phyloP scores from a whole-genome alignment of 2,113 vertebrate species.

The Menidia beryllina region DNA sequence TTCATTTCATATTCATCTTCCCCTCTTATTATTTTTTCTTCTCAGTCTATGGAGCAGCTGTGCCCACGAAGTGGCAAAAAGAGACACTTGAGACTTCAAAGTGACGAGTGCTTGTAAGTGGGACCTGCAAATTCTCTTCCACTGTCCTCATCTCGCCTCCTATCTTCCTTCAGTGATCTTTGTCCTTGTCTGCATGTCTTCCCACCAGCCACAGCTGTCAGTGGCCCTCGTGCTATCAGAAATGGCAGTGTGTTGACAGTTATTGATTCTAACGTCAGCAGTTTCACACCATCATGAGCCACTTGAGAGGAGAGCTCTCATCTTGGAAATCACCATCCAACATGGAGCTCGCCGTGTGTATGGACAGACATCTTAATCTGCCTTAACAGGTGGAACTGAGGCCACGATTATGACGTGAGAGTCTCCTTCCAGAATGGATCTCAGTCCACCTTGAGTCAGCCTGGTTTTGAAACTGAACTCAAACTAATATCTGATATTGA shows the following conservation, averaged over 20 bases:
- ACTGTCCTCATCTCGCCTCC: constrained; percentile 19
- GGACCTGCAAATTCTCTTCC: constrained; percentile 17
- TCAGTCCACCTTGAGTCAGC: not conserved
- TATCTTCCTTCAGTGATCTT: constrained; percentile 2
- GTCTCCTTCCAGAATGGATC: not conserved
- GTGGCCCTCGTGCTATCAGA: constrained; percentile 22
- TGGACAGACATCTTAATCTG: constrained; percentile 7
- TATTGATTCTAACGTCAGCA: constrained; percentile 75
- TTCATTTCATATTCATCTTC: not conserved
- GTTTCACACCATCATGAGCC: constrained; percentile 51
- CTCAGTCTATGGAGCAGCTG: too few species aligned
- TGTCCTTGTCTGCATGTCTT: constrained; percentile 31
- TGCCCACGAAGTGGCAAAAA: constrained; percentile 1
- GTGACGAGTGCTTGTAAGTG: not conserved
- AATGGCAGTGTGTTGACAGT: constrained; percentile 64
- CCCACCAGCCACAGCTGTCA: constrained; percentile 34
- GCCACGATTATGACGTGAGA: not conserved
- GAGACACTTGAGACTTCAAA: constrained; percentile 3
- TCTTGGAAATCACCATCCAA: constrained; percentile 6
- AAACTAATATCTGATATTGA: not conserved
- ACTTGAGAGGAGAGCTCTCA: constrained; percentile 35
- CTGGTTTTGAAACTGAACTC: not conserved
- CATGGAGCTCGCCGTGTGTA: not conserved
- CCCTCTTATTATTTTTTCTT: too few species aligned
- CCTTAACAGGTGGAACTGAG: constrained; percentile 3